Percentiles rank a stretch among this genome's conserved stretches.
Evolutionary conservation across 2,888 invertebrate genomes (phyloP).

Genomic region (Melanostoma scalare): DNA sequence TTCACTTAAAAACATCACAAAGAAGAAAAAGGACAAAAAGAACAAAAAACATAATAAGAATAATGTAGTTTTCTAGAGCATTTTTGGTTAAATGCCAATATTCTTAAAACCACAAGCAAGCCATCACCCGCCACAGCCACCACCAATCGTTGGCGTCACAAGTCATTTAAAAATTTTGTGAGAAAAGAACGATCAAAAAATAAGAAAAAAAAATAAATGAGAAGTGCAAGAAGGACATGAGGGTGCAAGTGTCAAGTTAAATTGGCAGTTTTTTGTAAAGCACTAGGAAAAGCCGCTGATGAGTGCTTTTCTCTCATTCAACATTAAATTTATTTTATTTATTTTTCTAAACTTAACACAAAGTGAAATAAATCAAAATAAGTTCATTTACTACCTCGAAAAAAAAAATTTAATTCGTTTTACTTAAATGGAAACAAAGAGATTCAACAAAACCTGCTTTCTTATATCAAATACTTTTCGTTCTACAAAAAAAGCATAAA

Average conservation of each 20-base stretch:
- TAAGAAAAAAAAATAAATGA: slow-evolving; percentile 16
- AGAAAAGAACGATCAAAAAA: slow-evolving; percentile 26
- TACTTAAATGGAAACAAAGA: too few species aligned
- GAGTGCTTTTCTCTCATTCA: neutral
- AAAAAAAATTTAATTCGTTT: too few species aligned
- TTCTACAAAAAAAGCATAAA: neutral
- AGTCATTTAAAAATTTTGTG: slow-evolving; percentile 62
- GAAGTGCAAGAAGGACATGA: slow-evolving; percentile 54
- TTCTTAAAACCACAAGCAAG: slow-evolving; percentile 37
- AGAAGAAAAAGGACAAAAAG: slow-evolving; percentile 11
- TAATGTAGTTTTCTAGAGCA: slow-evolving; percentile 61
- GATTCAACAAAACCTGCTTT: too few species aligned
- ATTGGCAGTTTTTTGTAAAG: slow-evolving; percentile 44
- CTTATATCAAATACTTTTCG: too few species aligned
- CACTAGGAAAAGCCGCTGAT: neutral
- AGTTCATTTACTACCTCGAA: neutral
- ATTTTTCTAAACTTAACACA: neutral
- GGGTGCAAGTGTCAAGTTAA: slow-evolving; percentile 65
- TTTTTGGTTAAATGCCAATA: slow-evolving; percentile 69
- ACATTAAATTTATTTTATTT: slow-evolving; percentile 21
- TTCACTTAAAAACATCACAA: slow-evolving; percentile 29
- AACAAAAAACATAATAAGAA: slow-evolving; percentile 45
- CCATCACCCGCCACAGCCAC: slow-evolving; percentile 33
- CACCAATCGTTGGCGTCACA: slow-evolving; percentile 35
- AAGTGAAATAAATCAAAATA: neutral